Conservation (phyloP, 1,140 invertebrate genomes). For the Chironomus striatipennis region DNA sequence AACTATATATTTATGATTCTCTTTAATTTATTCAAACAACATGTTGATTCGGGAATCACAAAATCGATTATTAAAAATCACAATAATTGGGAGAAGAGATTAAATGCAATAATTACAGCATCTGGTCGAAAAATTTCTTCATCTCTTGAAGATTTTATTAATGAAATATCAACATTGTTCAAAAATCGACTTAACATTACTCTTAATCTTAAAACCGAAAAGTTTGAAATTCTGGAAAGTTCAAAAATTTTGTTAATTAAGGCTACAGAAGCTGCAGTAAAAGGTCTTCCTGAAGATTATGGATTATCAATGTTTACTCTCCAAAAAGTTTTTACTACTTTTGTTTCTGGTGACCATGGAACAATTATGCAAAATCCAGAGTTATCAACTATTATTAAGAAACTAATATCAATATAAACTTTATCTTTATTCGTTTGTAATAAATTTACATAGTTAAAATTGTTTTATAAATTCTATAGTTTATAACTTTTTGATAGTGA, state of each 20-base stretch:
- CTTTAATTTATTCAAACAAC: too few species aligned
- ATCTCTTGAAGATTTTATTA: constrained; percentile 42
- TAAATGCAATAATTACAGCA: too few species aligned
- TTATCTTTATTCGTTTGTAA: too few species aligned
- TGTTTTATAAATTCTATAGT: too few species aligned
- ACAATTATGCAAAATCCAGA: constrained; percentile 57
- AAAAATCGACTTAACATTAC: constrained; percentile 50
- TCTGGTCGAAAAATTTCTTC: constrained; percentile 40
- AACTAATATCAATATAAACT: too few species aligned
- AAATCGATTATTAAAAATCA: too few species aligned
- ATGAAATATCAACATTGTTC: constrained; percentile 39
- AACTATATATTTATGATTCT: too few species aligned
- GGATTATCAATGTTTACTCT: constrained; percentile 47
- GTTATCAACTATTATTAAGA: constrained; percentile 52
- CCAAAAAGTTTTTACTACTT: constrained; percentile 44
- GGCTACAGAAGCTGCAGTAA: constrained; percentile 45
- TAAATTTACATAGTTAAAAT: too few species aligned
- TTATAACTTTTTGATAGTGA: too few species aligned
- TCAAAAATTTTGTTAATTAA: constrained; percentile 50
- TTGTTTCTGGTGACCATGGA: constrained; percentile 58
- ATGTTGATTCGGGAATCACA: too few species aligned
- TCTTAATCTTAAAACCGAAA: constrained; percentile 43
- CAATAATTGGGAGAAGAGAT: too few species aligned
- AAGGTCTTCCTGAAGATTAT: constrained; percentile 52
- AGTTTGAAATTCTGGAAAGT: constrained; percentile 41